Conservation (phyloP, 2,888 invertebrate species). For the Chydorus sphaericus region DNA sequence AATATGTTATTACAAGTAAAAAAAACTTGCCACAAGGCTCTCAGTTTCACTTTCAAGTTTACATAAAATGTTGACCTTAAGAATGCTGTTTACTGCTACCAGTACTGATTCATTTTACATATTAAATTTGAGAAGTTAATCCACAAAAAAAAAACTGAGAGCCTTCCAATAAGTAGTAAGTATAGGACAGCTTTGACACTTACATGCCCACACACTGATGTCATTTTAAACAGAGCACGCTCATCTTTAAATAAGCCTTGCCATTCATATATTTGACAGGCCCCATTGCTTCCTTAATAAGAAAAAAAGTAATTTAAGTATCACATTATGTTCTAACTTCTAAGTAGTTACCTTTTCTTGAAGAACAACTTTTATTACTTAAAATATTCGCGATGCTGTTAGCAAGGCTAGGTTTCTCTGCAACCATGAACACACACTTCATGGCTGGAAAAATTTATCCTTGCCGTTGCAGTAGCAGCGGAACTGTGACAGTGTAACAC, state of each 20-base stretch:
- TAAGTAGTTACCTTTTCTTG: slow-evolving; percentile 57
- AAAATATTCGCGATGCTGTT: slow-evolving; percentile 84
- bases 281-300: slow-evolving; percentile 60
- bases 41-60: too few species aligned
- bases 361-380: slow-evolving; percentile 63
- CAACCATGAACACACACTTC: slow-evolving; percentile 92
- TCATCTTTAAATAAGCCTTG: slow-evolving; percentile 60
- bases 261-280: slow-evolving; percentile 92
- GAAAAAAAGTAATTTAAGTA: slow-evolving; percentile 7
- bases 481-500: too few species aligned
- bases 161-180: too few species aligned
- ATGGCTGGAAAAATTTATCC: too few species aligned
- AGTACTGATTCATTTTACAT: too few species aligned
- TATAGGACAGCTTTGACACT: too few species aligned
- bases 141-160: too few species aligned
- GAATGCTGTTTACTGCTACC: too few species aligned
- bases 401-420: slow-evolving; percentile 96
- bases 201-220: slow-evolving; percentile 94
- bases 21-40: neutral
- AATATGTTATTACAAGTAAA: neutral
- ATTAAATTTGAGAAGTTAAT: too few species aligned
- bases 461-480: too few species aligned
- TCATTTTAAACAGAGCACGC: slow-evolving; percentile 74
- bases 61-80: too few species aligned
- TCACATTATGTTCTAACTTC: neutral